These are phyloP conservation scores for Mesocricetus auratus DNA, from an alignment of 2,113 vertebrate genomes.

Conservation along the genomic window DNA sequence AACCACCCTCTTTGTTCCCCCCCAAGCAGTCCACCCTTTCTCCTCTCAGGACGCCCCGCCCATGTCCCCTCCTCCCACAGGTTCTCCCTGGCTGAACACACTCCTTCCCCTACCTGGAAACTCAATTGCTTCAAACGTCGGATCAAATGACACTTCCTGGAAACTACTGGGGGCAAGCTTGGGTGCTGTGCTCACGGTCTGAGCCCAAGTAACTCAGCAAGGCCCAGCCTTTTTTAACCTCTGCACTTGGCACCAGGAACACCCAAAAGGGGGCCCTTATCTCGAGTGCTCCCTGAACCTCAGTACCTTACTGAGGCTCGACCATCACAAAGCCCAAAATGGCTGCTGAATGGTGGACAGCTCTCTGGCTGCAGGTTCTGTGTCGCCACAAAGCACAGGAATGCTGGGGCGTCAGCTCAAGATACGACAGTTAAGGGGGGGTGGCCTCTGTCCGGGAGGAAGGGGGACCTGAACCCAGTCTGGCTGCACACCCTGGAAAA, in stretches of 20 bases:
- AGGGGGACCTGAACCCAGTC: background rate
- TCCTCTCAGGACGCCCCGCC: rapidly evolving
- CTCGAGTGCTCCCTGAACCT: background rate
- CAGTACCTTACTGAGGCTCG: background rate
- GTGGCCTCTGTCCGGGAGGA: background rate
- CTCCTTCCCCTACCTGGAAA: background rate
- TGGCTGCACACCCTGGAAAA: background rate
- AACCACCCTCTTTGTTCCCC: background rate
- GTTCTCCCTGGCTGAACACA: background rate
- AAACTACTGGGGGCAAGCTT: background rate
- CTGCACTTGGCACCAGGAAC: background rate
- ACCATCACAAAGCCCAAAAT: background rate
- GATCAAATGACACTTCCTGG: background rate
- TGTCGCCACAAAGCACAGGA: background rate
- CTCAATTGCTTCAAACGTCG: background rate
- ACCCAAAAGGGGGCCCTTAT: background rate
- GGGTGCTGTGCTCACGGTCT: background rate
- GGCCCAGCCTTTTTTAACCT: background rate
- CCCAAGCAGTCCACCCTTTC: background rate
- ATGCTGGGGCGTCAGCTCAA: background rate
- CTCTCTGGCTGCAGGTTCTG: background rate
- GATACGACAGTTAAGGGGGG: background rate
- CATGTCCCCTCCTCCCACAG: rapidly evolving
- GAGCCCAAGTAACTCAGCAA: background rate
- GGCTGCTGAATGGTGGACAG: background rate